phyloP scores from a whole-genome alignment of 1,140 invertebrate genomes.

The Drosophila rufa region DNA sequence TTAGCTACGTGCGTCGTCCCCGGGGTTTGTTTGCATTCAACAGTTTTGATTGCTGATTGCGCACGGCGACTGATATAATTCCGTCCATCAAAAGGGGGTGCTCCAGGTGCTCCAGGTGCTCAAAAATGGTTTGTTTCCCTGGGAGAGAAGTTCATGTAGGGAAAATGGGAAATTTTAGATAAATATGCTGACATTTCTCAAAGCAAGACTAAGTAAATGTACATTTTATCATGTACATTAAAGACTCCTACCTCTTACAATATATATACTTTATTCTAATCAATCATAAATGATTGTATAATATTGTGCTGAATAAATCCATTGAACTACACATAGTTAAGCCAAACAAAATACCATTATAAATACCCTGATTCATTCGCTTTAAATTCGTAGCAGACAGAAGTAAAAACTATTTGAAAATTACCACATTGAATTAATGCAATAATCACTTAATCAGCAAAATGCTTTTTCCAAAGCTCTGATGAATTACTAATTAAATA shows the following conservation, averaged over 20 bases:
- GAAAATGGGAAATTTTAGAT: background rate
- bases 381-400: background rate
- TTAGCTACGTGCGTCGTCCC: slow-evolving; percentile 69
- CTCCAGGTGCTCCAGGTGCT: background rate
- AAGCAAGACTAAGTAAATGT: background rate
- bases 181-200: background rate
- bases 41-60: slow-evolving; percentile 68
- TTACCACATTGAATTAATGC: background rate
- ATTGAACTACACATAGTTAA: background rate
- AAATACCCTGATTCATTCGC: background rate
- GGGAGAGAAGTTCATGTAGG: background rate
- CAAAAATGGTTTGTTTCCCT: background rate
- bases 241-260: accelerated
- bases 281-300: background rate
- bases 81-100: background rate
- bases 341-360: background rate
- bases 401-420: background rate
- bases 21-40: slow-evolving; percentile 73
- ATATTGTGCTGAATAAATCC: background rate
- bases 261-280: too few relatives aligned
- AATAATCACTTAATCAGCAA: background rate
- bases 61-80: slow-evolving; percentile 29
- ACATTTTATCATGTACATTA: background rate
- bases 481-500: slow-evolving; percentile 14
- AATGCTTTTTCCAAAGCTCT: background rate